Base-by-base conservation (phyloP, 2,888 invertebrate genomes). In the Acanthopleura granulata region DNA sequence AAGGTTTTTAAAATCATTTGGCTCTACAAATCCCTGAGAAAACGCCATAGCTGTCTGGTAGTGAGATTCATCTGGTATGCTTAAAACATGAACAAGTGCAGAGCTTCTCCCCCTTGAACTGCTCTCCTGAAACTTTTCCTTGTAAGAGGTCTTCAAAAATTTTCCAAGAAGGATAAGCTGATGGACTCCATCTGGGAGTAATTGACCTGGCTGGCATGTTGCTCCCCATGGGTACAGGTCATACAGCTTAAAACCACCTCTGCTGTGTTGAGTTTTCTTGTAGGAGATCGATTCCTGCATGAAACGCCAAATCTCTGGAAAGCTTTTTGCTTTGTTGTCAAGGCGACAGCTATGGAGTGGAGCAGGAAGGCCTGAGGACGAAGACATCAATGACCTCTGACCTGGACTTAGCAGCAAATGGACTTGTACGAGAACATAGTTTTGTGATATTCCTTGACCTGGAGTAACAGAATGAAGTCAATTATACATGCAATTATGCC, bases 31-130 rank as follows among this genome's bases (percentile, higher is more conserved):
- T 16, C 66, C 66, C 6, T 27, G 25, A 27, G 16, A 27, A 27
- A 66, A 66, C 1, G 66, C 66, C 22, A 66, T 66, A 6, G 66
- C 66, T 6, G 25, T 27, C 66, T 66, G 66, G 29, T 66, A 66
- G 16, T 22, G 29, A 6, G 14, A 1, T 27, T 66, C 66, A 27
- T 27, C 66, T 27, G 16, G 27, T 3, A 6, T 6, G 25, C 66
- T 66, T 16, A 27, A 27, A 66, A 25, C 16, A 27, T 27, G 25
- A 27, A 66, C 29, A 18, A 12, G 3, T 12, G 12, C 18, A 57
- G 57, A 57, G 57, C 12, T 57, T n/a, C 40, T 40, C 9, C 40
- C 40, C 40, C 3, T n/a, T n/a, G n/a, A n/a, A 51, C 18, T 51
- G 18, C 18, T 57, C 57, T 57, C 57, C 18, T 57, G 15, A 66